These are phyloP conservation scores for Elmis aenea DNA, from an alignment of 2,888 invertebrate genomes.

Conservation along the genomic window DNA sequence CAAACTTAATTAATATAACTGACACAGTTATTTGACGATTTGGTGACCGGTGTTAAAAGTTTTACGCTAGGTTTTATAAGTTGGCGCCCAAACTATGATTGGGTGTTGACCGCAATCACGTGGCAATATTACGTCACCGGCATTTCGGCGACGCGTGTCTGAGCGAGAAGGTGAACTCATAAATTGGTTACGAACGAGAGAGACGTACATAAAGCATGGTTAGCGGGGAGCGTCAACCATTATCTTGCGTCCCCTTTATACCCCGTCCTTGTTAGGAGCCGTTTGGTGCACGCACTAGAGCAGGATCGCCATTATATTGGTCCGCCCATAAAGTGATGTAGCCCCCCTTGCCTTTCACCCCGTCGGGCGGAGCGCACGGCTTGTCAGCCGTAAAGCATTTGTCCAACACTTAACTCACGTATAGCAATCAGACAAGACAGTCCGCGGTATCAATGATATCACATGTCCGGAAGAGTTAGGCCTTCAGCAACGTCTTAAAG, in stretches of 20 bases:
- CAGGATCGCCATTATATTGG: constrained; percentile 46
- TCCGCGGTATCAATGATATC: constrained; percentile 43
- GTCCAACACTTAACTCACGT: constrained; percentile 50
- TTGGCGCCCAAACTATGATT: constrained; percentile 47
- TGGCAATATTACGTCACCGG: constrained; percentile 43
- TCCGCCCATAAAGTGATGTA: constrained; percentile 48
- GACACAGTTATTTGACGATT: neutral
- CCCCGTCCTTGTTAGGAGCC: constrained; percentile 34
- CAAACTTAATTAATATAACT: too few species aligned
- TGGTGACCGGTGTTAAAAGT: neutral
- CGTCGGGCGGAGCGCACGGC: constrained; percentile 43
- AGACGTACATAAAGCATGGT: constrained; percentile 50
- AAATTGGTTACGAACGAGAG: constrained; percentile 48
- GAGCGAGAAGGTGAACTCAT: constrained; percentile 47
- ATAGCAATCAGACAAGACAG: constrained; percentile 47
- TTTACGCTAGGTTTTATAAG: constrained; percentile 22
- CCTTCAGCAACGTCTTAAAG: constrained; percentile 19
- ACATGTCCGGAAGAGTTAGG: constrained; percentile 33
- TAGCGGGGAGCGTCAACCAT: constrained; percentile 51
- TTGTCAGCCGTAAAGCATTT: constrained; percentile 48
- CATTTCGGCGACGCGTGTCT: constrained; percentile 42
- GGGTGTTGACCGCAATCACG: constrained; percentile 38
- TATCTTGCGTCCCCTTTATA: constrained; percentile 45
- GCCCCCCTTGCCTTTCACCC: constrained; percentile 32
- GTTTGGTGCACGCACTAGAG: constrained; percentile 33